Percentiles rank a stretch among this genome's conserved stretches.
Conservation (phyloP, 2,888 invertebrate genomes). For the Vesta saturnalis region DNA sequence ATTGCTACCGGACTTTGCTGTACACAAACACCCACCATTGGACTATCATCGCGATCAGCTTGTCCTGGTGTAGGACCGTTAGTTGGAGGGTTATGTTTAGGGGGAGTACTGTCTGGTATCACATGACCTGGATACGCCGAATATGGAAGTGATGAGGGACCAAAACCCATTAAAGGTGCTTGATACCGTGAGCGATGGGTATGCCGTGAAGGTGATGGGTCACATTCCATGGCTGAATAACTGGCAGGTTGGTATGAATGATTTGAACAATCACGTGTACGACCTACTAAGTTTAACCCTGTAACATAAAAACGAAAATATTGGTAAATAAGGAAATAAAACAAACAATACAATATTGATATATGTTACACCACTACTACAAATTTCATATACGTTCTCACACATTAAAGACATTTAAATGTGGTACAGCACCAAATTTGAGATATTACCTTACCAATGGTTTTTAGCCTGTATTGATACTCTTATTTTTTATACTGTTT, state of each 20-base stretch:
- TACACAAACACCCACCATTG: constrained; percentile 90
- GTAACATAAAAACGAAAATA: no score
- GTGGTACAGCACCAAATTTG: no score
- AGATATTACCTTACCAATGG: no score
- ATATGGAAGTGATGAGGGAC: constrained; percentile 58
- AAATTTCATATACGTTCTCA: no score
- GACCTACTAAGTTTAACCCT: constrained; percentile 63
- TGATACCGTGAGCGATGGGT: constrained; percentile 55
- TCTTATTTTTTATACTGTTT: no score
- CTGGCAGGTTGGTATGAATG: constrained; percentile 51
- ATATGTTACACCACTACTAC: no score
- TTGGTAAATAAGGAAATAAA: no score
- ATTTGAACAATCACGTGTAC: constrained; percentile 56
- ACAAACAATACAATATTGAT: no score
- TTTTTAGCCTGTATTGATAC: no score
- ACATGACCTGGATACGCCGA: constrained; percentile 61
- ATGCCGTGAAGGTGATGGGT: constrained; percentile 68
- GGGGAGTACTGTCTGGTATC: constrained; percentile 53
- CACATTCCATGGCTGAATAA: constrained; percentile 80
- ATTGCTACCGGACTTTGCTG: constrained; percentile 94
- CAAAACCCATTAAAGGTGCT: constrained; percentile 62
- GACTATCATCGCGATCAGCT: constrained; percentile 73
- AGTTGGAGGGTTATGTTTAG: constrained; percentile 45
- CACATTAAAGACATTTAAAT: no score
- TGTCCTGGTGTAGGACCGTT: constrained; percentile 56